Base-by-base conservation (phyloP, 2,888 invertebrate species). In the Sialis lutaria region DNA sequence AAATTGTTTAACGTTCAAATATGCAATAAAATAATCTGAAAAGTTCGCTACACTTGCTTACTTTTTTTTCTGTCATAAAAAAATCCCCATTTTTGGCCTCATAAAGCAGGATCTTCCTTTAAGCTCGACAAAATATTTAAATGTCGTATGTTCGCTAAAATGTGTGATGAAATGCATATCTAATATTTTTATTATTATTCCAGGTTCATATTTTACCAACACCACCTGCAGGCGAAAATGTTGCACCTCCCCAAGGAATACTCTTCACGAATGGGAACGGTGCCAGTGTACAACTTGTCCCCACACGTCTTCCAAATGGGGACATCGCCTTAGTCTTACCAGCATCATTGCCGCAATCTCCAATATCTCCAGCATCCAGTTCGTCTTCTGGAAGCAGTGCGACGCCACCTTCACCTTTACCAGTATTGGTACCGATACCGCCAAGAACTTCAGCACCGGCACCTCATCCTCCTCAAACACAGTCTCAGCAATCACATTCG, bases 321-420 rank as follows among this genome's bases (percentile, higher is more conserved):
- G 86, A 85, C 62, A 80, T 88, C 52, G 87, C 88, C 0, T 67
- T 88, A 12, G 80, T 89, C 1, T 60, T 88, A 48, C 87, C 87
- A 0, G 75, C 57, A 62, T 22, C 22, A 22, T 22, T 22, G 22
- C 22, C 22, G 22, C 22, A 22, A 22, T 22, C 22, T 22, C 22
- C 22, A 22, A 22, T 22, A 22, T 22, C 22, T 22, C 22, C 22
- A 22, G 22, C 22, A 22, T 22, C 22, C 22, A 22, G 22, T 22
- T 22, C 22, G 22, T 22, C 22, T 22, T 22, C 22, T 22, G 22
- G 22, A 22, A 22, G 22, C 22, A 22, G 22, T 22, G 22, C 60
- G 45, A 56, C 61, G 9, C 64, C 72, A 2, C 71, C 76, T 1
- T 64, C 82, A 35, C 82, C 84, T 0, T 75, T 78, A 33, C 61